phyloP scores from a whole-genome alignment of 2,888 invertebrate genomes.

The Ornithoptera priamus region DNA sequence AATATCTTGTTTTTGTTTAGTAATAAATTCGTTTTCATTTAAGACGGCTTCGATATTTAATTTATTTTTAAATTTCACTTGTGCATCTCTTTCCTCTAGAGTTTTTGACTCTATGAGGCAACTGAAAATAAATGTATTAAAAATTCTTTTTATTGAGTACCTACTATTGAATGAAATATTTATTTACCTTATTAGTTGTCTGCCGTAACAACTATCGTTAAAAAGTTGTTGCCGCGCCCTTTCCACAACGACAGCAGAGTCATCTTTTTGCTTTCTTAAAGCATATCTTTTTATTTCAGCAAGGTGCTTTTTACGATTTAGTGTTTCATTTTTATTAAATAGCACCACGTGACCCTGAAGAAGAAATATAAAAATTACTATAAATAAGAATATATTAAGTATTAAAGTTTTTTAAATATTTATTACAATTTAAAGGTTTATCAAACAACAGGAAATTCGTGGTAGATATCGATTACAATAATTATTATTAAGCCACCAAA shows the following conservation, averaged over 20 bases:
- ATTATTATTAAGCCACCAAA: background rate
- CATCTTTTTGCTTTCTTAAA: conserved; percentile 33
- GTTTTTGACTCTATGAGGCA: conserved; percentile 53
- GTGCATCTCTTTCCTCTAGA: conserved; percentile 52
- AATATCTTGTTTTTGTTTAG: conserved; percentile 30
- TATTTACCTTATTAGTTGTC: conserved; percentile 49
- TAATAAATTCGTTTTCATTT: conserved; percentile 34
- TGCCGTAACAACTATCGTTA: conserved; percentile 52
- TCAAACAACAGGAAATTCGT: background rate
- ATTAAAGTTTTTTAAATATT: background rate
- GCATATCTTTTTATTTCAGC: conserved; percentile 36
- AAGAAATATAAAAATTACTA: background rate
- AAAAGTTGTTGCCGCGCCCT: conserved; percentile 53
- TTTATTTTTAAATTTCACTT: conserved; percentile 50
- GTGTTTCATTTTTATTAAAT: conserved; percentile 39
- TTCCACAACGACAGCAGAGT: conserved; percentile 38
- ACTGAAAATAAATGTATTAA: conserved; percentile 36
- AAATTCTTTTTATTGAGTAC: background rate
- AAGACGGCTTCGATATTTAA: conserved; percentile 38
- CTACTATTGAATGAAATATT: background rate
- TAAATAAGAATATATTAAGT: background rate
- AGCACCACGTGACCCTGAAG: conserved; percentile 44
- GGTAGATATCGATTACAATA: background rate
- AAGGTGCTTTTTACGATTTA: conserved; percentile 38
- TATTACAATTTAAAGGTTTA: too few relatives aligned